Percentiles rank a stretch among this genome's conserved stretches.
Conservation (phyloP, 2,113 vertebrate species). For the Chrysochloris asiatica region DNA sequence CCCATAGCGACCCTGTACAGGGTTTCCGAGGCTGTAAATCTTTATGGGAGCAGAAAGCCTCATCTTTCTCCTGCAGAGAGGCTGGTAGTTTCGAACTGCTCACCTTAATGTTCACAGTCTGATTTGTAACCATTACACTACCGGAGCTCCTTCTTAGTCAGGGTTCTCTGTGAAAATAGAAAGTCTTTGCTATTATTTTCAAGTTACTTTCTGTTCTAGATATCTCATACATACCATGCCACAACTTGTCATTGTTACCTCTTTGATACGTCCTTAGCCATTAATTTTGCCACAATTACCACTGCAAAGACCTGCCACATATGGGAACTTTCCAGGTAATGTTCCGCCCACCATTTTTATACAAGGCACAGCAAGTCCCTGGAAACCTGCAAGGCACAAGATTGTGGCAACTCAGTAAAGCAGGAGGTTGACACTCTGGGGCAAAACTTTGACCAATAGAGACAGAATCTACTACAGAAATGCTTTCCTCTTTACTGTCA, state of each 20-base stretch:
- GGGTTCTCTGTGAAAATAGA: no score
- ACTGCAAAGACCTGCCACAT: neutral
- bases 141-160: no score
- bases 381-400: neutral
- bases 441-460: no score
- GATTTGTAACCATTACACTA: no score
- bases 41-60: no score
- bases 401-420: neutral
- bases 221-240: neutral
- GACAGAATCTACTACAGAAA: no score
- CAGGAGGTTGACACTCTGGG: neutral
- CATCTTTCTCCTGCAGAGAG: no score
- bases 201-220: neutral
- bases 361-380: neutral
- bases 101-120: no score
- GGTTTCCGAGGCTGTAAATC: no score
- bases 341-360: neutral
- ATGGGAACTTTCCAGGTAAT: neutral
- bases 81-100: no score
- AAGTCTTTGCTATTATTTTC: slow-evolving; percentile 29
- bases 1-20: no score
- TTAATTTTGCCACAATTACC: neutral
- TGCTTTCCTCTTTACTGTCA: no score
- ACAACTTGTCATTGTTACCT: neutral
- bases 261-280: neutral